A percentile compares a stretch with the other conserved stretches of the same genome.
These are phyloP conservation scores for Chydorus sphaericus DNA, from an alignment of 2,888 invertebrate species.

Conservation along the genomic window DNA sequence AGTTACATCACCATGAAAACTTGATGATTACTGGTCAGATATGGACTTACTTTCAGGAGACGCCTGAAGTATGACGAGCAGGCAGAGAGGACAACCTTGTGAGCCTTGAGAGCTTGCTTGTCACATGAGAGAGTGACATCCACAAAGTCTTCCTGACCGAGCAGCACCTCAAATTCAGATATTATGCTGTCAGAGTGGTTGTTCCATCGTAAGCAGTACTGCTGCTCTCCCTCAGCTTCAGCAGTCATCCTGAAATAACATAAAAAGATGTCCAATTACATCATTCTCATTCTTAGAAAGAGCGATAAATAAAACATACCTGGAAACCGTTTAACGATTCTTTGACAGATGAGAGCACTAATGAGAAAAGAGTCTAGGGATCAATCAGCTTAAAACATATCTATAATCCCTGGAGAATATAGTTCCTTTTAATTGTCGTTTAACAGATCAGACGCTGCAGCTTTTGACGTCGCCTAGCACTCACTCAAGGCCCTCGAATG, in stretches of 20 bases:
- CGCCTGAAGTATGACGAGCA: constrained; percentile 26
- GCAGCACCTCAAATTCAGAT: constrained; percentile 26
- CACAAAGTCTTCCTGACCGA: constrained; percentile 27
- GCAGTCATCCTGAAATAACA: background rate
- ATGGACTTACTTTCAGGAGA: constrained; percentile 21
- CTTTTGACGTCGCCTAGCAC: too few species aligned
- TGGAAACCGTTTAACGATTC: background rate
- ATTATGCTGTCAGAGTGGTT: constrained; percentile 27
- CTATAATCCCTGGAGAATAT: too few species aligned
- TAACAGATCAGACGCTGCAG: too few species aligned
- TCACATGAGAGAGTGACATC: constrained; percentile 29
- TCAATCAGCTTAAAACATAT: too few species aligned
- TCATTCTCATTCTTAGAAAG: background rate
- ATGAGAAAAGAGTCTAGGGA: too few species aligned
- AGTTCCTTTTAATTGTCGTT: too few species aligned
- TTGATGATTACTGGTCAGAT: too few species aligned
- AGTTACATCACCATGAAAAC: too few species aligned
- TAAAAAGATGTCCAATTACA: background rate
- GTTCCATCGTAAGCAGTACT: constrained; percentile 28
- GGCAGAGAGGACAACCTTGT: constrained; percentile 29
- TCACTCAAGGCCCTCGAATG: too few species aligned
- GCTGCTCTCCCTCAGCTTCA: constrained; percentile 18
- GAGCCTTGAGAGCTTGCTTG: constrained; percentile 27
- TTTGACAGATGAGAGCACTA: background rate
- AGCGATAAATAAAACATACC: background rate